Conservation (phyloP, 2,888 invertebrate species). For the Dryobota labecula region DNA sequence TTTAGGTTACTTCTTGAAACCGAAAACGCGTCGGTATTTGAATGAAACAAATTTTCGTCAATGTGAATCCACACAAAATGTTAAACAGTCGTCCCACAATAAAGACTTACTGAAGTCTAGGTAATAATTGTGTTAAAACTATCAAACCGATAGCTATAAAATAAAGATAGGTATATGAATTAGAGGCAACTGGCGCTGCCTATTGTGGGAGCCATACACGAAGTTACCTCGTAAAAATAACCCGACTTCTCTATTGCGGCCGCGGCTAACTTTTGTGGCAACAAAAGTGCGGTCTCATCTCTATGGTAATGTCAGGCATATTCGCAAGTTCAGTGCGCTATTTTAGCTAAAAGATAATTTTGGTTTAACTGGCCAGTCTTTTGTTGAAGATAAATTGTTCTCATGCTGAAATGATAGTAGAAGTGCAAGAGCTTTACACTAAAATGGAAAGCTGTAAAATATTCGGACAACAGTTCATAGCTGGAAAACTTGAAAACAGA, state of each 20-base stretch:
- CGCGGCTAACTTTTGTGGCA: constrained; percentile 54
- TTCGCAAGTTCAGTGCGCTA: constrained; percentile 38
- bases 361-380: constrained; percentile 44
- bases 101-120: neutral
- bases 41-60: neutral
- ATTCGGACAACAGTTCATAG: neutral
- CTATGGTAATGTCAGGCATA: constrained; percentile 59
- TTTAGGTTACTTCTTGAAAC: too few relatives aligned
- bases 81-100: too few relatives aligned
- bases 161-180: constrained; percentile 49
- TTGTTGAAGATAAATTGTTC: constrained; percentile 25
- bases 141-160: constrained; percentile 40
- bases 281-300: constrained; percentile 59
- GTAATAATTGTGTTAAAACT: constrained; percentile 35
- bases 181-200: constrained; percentile 37
- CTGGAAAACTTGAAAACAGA: neutral
- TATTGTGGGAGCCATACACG: constrained; percentile 42
- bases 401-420: constrained; percentile 4
- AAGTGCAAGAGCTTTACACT: constrained; percentile 1
- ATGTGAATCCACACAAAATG: too few relatives aligned
- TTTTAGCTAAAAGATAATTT: constrained; percentile 41
- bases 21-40: too few relatives aligned
- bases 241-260: constrained; percentile 52
- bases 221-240: constrained; percentile 64
- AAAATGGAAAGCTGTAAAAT: constrained; percentile 11